Percentiles rank a stretch among this genome's conserved stretches.
phyloP scores from a whole-genome alignment of 2,113 vertebrate genomes.

The Psammodynastes pulverulentus region DNA sequence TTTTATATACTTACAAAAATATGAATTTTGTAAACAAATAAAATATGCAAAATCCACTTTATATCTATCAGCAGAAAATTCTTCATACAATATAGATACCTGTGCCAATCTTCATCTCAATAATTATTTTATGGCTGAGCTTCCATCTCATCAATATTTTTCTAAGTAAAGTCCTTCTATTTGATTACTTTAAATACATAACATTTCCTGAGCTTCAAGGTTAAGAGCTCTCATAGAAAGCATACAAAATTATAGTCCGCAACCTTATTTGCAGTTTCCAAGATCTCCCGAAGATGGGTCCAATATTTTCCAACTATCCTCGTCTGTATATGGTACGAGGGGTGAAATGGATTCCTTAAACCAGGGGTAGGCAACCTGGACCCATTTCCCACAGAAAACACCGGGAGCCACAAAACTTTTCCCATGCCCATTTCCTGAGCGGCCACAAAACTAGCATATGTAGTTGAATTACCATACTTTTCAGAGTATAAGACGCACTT shows the following conservation, averaged over 20 bases:
- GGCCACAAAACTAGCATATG: too few relatives aligned
- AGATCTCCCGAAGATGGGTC: neutral
- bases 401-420: too few relatives aligned
- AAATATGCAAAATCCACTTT: neutral
- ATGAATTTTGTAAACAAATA: neutral
- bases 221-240: neutral
- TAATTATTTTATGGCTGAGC: neutral
- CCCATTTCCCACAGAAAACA: too few relatives aligned
- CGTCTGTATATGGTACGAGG: neutral
- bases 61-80: neutral
- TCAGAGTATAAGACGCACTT: too few relatives aligned
- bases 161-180: neutral
- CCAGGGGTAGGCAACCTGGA: too few relatives aligned
- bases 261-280: neutral
- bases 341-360: neutral
- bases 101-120: neutral
- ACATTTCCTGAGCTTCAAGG: neutral
- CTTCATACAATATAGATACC: neutral
- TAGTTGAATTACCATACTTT: too few relatives aligned
- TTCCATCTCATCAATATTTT: neutral
- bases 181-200: neutral
- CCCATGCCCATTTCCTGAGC: too few relatives aligned
- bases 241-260: neutral
- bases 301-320: neutral
- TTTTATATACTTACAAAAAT: neutral